Evolutionary conservation across 1,140 invertebrate species (phyloP), one percentile per base, ranked within the genome.

Genomic region (Heliconius hewitsoni): DNA sequence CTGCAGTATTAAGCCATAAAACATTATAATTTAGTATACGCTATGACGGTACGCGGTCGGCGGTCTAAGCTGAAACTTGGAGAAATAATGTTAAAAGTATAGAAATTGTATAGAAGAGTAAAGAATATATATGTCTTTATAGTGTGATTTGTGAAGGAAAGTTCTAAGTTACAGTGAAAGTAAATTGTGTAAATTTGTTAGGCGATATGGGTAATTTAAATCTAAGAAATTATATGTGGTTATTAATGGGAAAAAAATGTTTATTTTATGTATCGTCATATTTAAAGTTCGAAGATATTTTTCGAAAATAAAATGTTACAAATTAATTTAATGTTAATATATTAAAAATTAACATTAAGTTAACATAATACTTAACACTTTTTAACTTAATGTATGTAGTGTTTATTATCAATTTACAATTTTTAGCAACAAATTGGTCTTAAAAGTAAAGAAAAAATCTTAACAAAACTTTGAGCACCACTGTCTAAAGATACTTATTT

Each of bases 1-100:
- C 92, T 94, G 87, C 91, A 89, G 92, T 94, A 94, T 94, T 93
- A 94, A 94, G 90, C 93, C 91, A 93, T 94, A 93, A 94, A 94
- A 92, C 91, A 94, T 94, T 92, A 93, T 94, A 93, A 94, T 94
- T 94, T 94, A 94, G 83, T 82, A 84, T 89, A 87, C 78, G 88
- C 85, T 88, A 87, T 91, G 90, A 91, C 86, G 91, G 80, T 84
- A 83, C 85, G 86, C 87, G 85, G 83, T 86, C 84, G 87, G 84
- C 77, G 82, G 81, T 76, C 83, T 55, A 52, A 82, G 81, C 85
- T 88, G 85, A 90, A 89, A 89, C 71, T 77, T 81, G 42, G 55
- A 46, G 30, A 71, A 77, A 81, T 77, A 73, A 76, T 80, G 70
- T 80, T 71, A 73, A 80, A 80, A 80, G 74, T 75, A 39, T 66